Evolutionary conservation across 2,797 vertebrate species (phyloP).

Genomic region (Erethizon dorsatum): DNA sequence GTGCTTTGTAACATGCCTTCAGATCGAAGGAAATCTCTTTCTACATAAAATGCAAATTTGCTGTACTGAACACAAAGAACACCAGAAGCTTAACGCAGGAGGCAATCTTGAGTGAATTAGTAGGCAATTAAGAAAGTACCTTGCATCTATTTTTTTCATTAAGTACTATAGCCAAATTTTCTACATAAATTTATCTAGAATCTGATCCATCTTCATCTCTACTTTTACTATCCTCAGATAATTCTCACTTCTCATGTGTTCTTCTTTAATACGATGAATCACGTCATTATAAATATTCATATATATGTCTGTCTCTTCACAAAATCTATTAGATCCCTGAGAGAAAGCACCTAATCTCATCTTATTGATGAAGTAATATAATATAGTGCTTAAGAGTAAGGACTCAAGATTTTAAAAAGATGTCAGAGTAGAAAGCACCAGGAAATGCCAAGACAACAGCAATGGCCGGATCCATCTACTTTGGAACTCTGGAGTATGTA

Average conservation of each 20-base stretch:
- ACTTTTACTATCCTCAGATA: background rate
- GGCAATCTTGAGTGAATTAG: background rate
- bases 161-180: background rate
- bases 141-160: background rate
- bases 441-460: background rate
- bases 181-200: background rate
- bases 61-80: background rate
- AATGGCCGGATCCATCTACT: background rate
- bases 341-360: background rate
- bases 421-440: background rate
- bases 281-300: background rate
- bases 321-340: slow-evolving; percentile 11
- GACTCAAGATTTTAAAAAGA: slow-evolving; percentile 22
- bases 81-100: background rate
- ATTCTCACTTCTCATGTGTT: slow-evolving; percentile 24
- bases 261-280: slow-evolving; percentile 8
- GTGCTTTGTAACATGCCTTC: background rate
- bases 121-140: background rate
- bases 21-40: slow-evolving; percentile 32
- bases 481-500: background rate
- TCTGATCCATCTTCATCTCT: background rate
- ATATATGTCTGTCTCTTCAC: background rate
- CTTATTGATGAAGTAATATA: background rate
- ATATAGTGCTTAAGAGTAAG: background rate
- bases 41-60: slow-evolving; percentile 12